Base-by-base conservation (phyloP, 2,888 invertebrate species). In the Nomada fucata region DNA sequence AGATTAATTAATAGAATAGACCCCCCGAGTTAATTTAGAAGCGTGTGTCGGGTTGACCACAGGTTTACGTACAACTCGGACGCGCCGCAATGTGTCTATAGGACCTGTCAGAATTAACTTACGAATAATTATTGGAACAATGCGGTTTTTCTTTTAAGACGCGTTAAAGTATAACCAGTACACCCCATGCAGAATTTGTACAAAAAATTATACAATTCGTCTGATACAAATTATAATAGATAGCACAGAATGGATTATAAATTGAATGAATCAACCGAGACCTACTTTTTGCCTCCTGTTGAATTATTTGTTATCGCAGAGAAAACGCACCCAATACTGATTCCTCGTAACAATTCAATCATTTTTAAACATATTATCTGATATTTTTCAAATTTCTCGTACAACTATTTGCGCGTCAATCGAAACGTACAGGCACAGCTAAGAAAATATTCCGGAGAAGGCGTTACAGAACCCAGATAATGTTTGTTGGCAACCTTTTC, bases 1-100 rank as follows among this genome's bases (percentile, higher is more conserved):
- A 91, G 89, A 91, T 92, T 91, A 91, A 92, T 92, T 92, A 91
- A 89, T 90, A 89, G 89, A 89, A 90, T 86, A 86, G 86, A 89
- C 84, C 80, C 79, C 79, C 72, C 74, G 89, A 90, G 91, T 90
- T 92, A 92, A 91, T 92, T 91, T 88, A 84, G 89, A 88, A 88
- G 83, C 90, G 86, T 86, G 86, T 83, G 87, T 84, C 80, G 83
- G 85, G 83, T 86, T 81, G 85, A 89, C 89, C 90, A 69, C 89
- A 80, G 82, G 84, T 85, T 89, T 90, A 89, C 85, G 86, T 88
- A 86, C 89, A 85, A 84, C 79, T 81, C 79, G 79, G 78, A 82
- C 82, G 68, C 80, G 64, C 83, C 68, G 61, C 67, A 53, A 29
- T 80, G 68, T 75, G 76, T 83, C 82, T 88, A 88, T 71, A 77